These are phyloP conservation scores for Nilaparvata lugens DNA, from an alignment of 1,140 invertebrate genomes.

Conservation along the genomic window DNA sequence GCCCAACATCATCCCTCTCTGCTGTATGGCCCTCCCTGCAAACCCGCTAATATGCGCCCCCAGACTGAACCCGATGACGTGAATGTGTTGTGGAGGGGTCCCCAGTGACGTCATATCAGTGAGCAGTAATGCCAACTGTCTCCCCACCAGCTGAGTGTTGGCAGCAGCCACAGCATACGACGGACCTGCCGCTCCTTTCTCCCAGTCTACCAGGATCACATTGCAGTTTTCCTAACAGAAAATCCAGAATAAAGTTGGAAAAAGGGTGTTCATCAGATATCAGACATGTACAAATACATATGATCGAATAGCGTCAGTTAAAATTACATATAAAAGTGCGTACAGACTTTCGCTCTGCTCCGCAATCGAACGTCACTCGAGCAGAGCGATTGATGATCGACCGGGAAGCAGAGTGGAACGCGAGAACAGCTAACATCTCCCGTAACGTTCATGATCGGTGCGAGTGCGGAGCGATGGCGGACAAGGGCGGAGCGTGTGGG, in stretches of 20 bases:
- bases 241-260: no score
- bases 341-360: no score
- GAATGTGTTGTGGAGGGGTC: slow-evolving; percentile 40
- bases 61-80: slow-evolving; percentile 68
- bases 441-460: no score
- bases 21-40: slow-evolving; percentile 52
- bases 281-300: background rate
- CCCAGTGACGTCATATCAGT: slow-evolving; percentile 35
- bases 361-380: no score
- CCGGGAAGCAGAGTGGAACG: no score
- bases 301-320: background rate
- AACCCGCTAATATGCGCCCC: slow-evolving; percentile 68
- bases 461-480: no score
- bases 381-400: no score
- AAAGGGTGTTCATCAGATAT: no score
- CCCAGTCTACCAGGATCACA: slow-evolving; percentile 43
- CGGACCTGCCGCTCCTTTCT: slow-evolving; percentile 38
- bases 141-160: slow-evolving; percentile 54
- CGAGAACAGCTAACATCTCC: no score
- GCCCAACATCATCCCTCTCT: slow-evolving; percentile 44
- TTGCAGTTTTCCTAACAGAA: slow-evolving; percentile 39
- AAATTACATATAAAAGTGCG: no score
- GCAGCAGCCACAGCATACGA: slow-evolving; percentile 49
- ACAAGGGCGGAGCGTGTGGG: no score
- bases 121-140: slow-evolving; percentile 44